Conservation (phyloP, 2,797 vertebrate genomes). For the Zalophus californianus region DNA sequence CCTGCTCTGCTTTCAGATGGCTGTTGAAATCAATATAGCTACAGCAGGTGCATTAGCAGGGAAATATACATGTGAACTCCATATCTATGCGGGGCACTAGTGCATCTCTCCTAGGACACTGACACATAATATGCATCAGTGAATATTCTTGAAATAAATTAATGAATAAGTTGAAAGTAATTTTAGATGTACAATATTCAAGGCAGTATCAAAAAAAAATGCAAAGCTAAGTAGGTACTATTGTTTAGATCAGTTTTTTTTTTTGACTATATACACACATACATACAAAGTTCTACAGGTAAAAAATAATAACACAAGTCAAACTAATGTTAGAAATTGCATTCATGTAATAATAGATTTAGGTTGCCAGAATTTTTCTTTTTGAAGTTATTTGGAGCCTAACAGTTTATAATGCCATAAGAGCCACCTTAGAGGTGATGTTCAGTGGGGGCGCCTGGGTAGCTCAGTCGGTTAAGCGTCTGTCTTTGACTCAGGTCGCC, state of each 20-base stretch:
- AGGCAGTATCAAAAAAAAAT: background rate
- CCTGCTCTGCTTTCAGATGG: background rate
- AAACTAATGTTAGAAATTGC: background rate
- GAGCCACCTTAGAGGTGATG: background rate
- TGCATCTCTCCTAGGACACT: background rate
- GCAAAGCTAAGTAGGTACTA: background rate
- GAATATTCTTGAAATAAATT: background rate
- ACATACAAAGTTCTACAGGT: background rate
- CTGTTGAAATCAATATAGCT: background rate
- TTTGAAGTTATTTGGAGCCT: background rate
- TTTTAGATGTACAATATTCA: background rate
- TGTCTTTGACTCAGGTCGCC: background rate
- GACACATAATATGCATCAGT: background rate
- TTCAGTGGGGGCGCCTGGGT: background rate
- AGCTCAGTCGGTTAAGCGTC: background rate
- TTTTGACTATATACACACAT: background rate
- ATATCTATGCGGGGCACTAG: rapidly evolving
- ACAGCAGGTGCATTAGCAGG: background rate
- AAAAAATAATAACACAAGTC: background rate
- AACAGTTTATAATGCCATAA: background rate
- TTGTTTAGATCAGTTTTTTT: background rate
- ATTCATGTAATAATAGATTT: background rate
- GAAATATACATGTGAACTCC: background rate
- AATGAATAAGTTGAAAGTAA: background rate
- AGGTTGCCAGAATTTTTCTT: background rate